Conservation (phyloP, 2,888 invertebrate species). For the Nomada ruficornis region DNA sequence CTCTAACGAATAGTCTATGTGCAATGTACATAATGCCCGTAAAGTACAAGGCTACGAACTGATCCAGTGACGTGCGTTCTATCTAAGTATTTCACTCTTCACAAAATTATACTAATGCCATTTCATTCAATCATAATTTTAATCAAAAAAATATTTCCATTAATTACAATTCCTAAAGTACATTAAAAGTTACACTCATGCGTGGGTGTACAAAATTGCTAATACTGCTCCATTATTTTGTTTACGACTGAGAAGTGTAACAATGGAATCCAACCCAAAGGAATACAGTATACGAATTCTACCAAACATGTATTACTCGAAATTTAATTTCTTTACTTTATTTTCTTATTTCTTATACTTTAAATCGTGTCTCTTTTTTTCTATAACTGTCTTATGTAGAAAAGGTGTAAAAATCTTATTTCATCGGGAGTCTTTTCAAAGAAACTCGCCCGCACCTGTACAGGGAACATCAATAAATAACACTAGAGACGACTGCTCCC, state of each 20-base stretch:
- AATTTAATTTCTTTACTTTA: no score
- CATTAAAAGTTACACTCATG: no score
- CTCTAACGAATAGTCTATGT: slow-evolving; percentile 42
- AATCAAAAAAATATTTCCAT: background rate
- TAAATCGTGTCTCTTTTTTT: background rate
- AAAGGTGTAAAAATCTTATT: no score
- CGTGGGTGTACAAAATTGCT: no score
- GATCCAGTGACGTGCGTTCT: slow-evolving; percentile 41
- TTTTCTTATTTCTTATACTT: background rate
- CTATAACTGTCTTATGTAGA: background rate
- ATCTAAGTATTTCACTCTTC: no score
- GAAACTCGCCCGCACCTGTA: background rate
- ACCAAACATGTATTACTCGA: no score
- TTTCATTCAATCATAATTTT: background rate
- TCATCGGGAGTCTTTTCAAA: no score
- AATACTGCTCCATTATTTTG: no score
- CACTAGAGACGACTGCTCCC: background rate
- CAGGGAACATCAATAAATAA: background rate
- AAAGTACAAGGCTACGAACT: slow-evolving; percentile 68
- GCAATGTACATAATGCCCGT: slow-evolving; percentile 50
- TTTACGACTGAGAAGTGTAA: no score
- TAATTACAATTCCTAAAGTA: background rate
- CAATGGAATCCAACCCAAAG: no score
- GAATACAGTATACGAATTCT: no score
- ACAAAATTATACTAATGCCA: no score